Percentiles rank a stretch among this genome's conserved stretches.
phyloP scores from a whole-genome alignment of 2,113 vertebrate genomes.

The Scartelaos histophorus region DNA sequence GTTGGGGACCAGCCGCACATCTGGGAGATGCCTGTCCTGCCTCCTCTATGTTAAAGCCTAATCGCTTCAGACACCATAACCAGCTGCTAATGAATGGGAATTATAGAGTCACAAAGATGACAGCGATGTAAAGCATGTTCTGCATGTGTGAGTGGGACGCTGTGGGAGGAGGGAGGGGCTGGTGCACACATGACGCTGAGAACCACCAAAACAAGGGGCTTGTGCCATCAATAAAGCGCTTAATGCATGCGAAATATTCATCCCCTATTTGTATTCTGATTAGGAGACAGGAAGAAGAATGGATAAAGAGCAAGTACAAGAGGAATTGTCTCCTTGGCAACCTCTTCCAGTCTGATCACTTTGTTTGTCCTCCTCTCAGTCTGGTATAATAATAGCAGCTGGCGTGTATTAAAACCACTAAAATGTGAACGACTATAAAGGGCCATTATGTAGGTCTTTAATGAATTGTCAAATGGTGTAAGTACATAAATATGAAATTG shows the following conservation, averaged over 20 bases:
- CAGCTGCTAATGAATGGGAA: constrained; percentile 31
- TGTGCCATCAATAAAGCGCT: constrained; percentile 35
- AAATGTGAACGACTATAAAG: not conserved
- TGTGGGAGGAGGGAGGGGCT: not conserved
- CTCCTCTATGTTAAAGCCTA: constrained; percentile 12
- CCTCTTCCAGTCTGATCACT: constrained; percentile 19
- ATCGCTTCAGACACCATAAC: constrained; percentile 36
- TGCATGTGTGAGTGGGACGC: constrained; percentile 4
- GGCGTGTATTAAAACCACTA: not conserved
- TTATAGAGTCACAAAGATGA: constrained; percentile 20
- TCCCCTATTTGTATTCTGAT: constrained; percentile 21
- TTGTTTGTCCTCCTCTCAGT: not conserved
- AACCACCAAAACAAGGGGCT: not conserved
- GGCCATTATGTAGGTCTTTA: not conserved
- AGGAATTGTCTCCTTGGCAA: constrained; percentile 46
- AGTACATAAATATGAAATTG: not conserved
- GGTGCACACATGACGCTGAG: not conserved
- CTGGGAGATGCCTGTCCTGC: not conserved
- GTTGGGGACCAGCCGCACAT: not conserved
- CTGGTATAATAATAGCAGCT: not conserved
- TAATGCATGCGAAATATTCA: constrained; percentile 46
- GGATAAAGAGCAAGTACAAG: constrained; percentile 12
- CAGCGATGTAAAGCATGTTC: constrained; percentile 1
- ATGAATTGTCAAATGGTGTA: not conserved
- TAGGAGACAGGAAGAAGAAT: constrained; percentile 23